phyloP scores from a whole-genome alignment of 2,888 invertebrate species.

The Atherix ibis region DNA sequence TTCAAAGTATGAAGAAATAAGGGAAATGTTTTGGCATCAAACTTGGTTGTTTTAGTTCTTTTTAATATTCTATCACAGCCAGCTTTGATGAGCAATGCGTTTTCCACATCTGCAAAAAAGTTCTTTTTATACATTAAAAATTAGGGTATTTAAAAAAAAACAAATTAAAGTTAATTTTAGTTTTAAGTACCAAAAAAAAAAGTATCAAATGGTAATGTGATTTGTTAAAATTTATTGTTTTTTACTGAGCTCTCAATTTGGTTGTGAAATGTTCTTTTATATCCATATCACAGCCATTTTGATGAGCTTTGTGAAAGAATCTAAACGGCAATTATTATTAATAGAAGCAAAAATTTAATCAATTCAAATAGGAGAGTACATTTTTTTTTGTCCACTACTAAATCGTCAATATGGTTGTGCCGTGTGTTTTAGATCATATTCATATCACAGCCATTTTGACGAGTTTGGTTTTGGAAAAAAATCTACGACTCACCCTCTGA shows the following conservation, averaged over 20 bases:
- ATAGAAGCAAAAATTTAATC: background rate
- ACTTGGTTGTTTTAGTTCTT: constrained; percentile 28
- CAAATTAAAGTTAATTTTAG: no score
- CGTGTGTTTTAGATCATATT: constrained; percentile 18
- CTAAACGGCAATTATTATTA: background rate
- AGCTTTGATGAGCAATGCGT: constrained; percentile 33
- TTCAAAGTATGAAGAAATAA: constrained; percentile 5
- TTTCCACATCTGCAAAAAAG: constrained; percentile 7
- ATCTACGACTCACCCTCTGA: no score
- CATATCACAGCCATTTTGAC: constrained; percentile 35
- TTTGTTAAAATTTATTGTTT: constrained; percentile 11
- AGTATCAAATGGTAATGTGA: background rate
- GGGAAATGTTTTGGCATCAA: constrained; percentile 24
- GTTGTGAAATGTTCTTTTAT: constrained; percentile 29
- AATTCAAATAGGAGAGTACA: background rate
- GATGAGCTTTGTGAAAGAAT: constrained; percentile 26
- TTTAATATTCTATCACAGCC: constrained; percentile 31
- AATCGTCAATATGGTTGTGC: constrained; percentile 32
- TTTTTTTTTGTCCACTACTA: constrained; percentile 16
- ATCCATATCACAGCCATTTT: constrained; percentile 34
- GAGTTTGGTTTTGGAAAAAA: constrained; percentile 30
- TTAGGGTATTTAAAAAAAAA: no score
- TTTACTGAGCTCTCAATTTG: constrained; percentile 30
- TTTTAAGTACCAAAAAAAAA: no score
- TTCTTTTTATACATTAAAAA: no score